Conservation (phyloP, 1,140 invertebrate genomes). For the Drosophila nannoptera region DNA sequence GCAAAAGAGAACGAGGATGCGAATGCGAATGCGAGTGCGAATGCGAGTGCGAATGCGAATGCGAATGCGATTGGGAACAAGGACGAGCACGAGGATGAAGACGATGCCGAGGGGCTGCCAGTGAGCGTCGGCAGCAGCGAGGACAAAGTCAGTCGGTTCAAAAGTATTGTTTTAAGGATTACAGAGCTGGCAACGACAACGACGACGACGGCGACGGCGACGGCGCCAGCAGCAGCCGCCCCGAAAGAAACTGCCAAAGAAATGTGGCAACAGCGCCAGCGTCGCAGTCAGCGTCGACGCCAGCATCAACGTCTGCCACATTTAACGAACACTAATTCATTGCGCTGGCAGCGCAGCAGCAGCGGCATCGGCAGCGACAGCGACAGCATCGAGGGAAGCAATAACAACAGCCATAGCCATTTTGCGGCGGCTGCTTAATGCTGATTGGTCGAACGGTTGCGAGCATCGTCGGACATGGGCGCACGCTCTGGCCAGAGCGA, state of each 20-base stretch:
- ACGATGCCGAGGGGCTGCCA: neutral
- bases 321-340: conserved; percentile 78
- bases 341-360: conserved; percentile 51
- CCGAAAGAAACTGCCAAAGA: conserved; percentile 53
- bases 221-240: neutral
- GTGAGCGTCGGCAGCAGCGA: neutral
- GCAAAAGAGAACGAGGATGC: conserved; percentile 1
- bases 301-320: conserved; percentile 49
- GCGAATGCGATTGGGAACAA: neutral
- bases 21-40: neutral
- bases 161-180: conserved; percentile 72
- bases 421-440: conserved; percentile 36
- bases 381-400: too few relatives aligned
- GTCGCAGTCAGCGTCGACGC: neutral
- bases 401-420: conserved; percentile 48
- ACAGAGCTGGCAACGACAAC: conserved; percentile 24
- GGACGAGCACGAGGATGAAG: conserved; percentile 9
- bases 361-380: too few relatives aligned
- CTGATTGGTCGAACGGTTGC: conserved; percentile 41
- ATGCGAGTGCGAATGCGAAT: neutral
- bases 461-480: neutral
- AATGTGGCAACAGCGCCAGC: conserved; percentile 63
- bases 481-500: conserved; percentile 31
- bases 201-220: conserved; percentile 16
- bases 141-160: conserved; percentile 43